Evolutionary conservation across 2,888 invertebrate species (phyloP), one percentile per base, ranked within the genome.

Genomic region (Blera fallax): DNA sequence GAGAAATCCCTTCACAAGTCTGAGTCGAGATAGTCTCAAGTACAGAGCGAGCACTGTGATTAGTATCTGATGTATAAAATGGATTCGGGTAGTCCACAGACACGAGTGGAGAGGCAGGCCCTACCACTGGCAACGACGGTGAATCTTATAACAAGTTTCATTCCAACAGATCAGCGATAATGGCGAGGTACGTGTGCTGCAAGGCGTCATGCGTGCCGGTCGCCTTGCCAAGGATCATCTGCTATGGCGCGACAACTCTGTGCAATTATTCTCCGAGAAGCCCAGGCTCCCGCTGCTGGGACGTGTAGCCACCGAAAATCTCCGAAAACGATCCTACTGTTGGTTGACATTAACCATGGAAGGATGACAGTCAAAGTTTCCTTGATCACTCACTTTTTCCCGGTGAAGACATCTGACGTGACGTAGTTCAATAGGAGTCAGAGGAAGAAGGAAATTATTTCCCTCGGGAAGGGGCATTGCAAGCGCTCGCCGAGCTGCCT

Each of bases 401-500:
- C 88, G 98, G 98, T 92, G 95, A 95, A 87, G 87, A 87, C 18
- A 14, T 64, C 93, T 94, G 93, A 94, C 93, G 93, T 94, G 93
- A 94, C 94, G 93, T 95, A 95, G 94, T 95, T 95, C 94, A 95
- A 95, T 94, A 95, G 87, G 87, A 82, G 52, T 72, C 87, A 78
- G 87, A 88, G 67, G 88, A 94, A 93, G 93, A 93, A 93, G 94
- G 95, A 94, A 98, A 98, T 94, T 97, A 98, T 94, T 96, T 98
- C 94, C 97, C 98, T 95, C 97, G 97, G 95, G 96, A 97, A 95
- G 98, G 97, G 96, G 98, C 98, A 96, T 96, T 99, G 29, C 97
- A 98, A 95, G 98, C 98, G 95, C 96, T 99, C 95, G 98, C 98
- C 95, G 97, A 97, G 94, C 96, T 99, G 94, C 97, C 98, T 95